Evolutionary conservation across 1,140 invertebrate species (phyloP).

Genomic region (Hylaeus volcanicus): DNA sequence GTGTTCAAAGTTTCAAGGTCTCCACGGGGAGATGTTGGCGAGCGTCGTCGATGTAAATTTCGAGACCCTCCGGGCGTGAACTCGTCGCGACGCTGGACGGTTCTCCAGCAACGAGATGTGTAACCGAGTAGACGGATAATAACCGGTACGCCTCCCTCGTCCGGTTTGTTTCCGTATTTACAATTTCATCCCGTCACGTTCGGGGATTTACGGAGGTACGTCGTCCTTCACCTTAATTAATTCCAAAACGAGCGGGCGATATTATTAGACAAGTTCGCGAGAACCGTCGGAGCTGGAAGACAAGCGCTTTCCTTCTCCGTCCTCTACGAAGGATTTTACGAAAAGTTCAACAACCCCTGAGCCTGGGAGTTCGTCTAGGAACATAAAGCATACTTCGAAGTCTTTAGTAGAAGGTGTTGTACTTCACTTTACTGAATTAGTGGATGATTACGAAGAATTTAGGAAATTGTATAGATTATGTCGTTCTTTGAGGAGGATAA

Average conservation of each 20-base stretch:
- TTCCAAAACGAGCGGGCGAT: slow-evolving; percentile 3
- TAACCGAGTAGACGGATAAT: neutral
- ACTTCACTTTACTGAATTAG: too few relatives aligned
- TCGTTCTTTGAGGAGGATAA: too few relatives aligned
- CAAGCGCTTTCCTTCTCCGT: neutral
- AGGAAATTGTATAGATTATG: too few relatives aligned
- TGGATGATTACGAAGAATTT: too few relatives aligned
- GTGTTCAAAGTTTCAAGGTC: slow-evolving; percentile 51
- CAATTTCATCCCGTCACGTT: neutral
- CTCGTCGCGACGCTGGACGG: neutral
- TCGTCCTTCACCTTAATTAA: slow-evolving; percentile 9
- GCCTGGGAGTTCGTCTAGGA: neutral
- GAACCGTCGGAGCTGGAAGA: neutral
- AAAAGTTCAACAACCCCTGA: slow-evolving; percentile 22
- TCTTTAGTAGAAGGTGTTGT: too few relatives aligned
- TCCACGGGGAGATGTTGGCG: slow-evolving; percentile 32
- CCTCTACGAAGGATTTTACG: slow-evolving; percentile 17
- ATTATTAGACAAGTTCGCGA: neutral
- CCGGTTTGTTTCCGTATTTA: neutral
- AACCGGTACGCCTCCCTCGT: neutral
- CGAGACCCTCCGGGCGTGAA: neutral
- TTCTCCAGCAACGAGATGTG: neutral
- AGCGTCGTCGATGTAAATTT: slow-evolving; percentile 17
- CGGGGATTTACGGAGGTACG: neutral
- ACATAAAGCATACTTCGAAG: too few relatives aligned